Evolutionary conservation across 2,113 vertebrate genomes (phyloP).

Genomic region (Aphyosemion australe): DNA sequence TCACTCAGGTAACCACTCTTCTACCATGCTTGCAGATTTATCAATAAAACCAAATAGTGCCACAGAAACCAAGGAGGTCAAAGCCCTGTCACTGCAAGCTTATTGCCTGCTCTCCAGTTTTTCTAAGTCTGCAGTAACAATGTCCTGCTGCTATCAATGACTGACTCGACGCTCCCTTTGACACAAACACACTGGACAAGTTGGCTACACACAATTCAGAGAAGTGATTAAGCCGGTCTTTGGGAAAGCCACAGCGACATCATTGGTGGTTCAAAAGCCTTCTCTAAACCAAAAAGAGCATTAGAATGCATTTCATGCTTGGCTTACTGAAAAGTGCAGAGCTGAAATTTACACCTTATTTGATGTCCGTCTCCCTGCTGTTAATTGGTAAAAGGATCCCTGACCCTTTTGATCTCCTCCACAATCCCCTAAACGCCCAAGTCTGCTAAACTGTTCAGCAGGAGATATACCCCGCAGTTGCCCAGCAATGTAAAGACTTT

Average conservation of each 20-base stretch:
- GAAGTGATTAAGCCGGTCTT: slow-evolving; percentile 82
- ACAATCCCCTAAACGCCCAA: slow-evolving; percentile 91
- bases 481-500: slow-evolving; percentile 83
- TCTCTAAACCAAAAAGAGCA: slow-evolving; percentile 84
- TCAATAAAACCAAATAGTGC: slow-evolving; percentile 64
- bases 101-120: slow-evolving; percentile 55
- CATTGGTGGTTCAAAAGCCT: slow-evolving; percentile 82
- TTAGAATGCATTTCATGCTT: slow-evolving; percentile 90
- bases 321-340: slow-evolving; percentile 87
- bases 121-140: slow-evolving; percentile 63
- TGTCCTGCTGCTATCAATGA: slow-evolving; percentile 81
- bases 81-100: slow-evolving; percentile 61
- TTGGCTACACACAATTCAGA: slow-evolving; percentile 81
- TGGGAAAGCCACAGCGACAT: slow-evolving; percentile 82
- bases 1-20: slow-evolving; percentile 42
- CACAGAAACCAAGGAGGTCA: slow-evolving; percentile 43
- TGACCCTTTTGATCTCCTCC: slow-evolving; percentile 88
- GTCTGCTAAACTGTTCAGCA: slow-evolving; percentile 88
- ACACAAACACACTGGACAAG: slow-evolving; percentile 81
- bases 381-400: slow-evolving; percentile 91
- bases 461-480: slow-evolving; percentile 87
- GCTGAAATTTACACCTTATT: slow-evolving; percentile 91
- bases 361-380: slow-evolving; percentile 88
- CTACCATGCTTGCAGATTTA: slow-evolving; percentile 67
- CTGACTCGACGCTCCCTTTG: slow-evolving; percentile 86